These are phyloP conservation scores for Isichthys henryi DNA, from an alignment of 2,113 vertebrate genomes.

Conservation along the genomic window DNA sequence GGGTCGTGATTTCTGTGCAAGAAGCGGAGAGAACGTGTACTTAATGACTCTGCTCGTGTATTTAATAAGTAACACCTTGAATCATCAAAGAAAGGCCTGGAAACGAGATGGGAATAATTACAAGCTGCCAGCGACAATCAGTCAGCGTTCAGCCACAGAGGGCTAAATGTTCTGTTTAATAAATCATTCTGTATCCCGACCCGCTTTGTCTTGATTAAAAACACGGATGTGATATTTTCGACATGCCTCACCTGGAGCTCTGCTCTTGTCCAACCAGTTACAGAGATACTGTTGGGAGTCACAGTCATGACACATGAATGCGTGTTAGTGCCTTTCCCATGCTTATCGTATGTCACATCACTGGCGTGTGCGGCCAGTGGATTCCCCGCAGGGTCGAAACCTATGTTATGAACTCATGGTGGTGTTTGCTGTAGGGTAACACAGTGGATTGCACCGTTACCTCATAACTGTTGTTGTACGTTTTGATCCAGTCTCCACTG, in stretches of 20 bases:
- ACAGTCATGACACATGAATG: background rate
- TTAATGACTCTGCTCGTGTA: background rate
- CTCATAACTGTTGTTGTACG: background rate
- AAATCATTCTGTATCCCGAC: background rate
- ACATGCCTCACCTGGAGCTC: background rate
- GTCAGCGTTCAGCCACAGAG: background rate
- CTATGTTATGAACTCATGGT: background rate
- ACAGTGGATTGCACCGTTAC: background rate
- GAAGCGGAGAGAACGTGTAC: background rate
- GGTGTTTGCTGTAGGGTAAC: background rate
- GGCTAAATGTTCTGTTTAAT: background rate
- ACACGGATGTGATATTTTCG: background rate
- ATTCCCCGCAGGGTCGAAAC: background rate
- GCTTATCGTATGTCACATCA: background rate
- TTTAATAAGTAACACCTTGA: background rate
- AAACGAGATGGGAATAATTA: background rate
- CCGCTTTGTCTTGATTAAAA: background rate
- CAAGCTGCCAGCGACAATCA: background rate
- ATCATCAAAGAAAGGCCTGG: background rate
- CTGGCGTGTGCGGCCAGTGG: background rate
- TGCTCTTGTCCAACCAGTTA: background rate
- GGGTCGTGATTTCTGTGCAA: background rate
- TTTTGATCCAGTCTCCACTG: background rate
- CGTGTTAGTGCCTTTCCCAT: background rate
- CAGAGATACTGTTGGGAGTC: background rate